phyloP scores from a whole-genome alignment of 2,797 vertebrate species.

The Salarias fasciatus region DNA sequence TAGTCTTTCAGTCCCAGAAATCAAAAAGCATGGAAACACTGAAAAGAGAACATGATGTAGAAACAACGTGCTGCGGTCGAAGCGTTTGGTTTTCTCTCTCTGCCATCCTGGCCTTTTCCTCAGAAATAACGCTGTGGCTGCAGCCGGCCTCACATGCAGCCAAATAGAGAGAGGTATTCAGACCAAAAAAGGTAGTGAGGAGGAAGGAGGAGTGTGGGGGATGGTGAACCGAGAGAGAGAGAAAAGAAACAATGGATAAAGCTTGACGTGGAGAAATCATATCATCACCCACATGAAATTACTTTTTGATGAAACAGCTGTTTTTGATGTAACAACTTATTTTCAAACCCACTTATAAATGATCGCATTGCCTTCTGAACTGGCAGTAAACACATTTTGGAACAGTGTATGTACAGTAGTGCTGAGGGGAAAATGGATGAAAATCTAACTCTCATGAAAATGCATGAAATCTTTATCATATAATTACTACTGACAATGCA shows the following conservation, averaged over 20 bases:
- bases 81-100: constrained; percentile 42
- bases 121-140: constrained; percentile 49
- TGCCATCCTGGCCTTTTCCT: constrained; percentile 60
- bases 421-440: too few relatives aligned
- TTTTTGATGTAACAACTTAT: constrained; percentile 20
- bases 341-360: too few relatives aligned
- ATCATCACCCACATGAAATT: constrained; percentile 33
- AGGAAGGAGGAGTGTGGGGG: constrained; percentile 30
- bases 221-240: background rate
- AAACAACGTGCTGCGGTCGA: constrained; percentile 21
- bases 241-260: constrained; percentile 10
- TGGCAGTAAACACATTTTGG: too few relatives aligned
- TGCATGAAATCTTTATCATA: too few relatives aligned
- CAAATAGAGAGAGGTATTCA: constrained; percentile 53
- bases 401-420: too few relatives aligned
- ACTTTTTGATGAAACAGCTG: constrained; percentile 26
- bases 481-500: too few relatives aligned
- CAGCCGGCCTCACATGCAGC: constrained; percentile 47
- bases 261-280: constrained; percentile 21
- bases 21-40: constrained; percentile 5
- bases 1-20: background rate
- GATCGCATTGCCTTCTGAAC: too few relatives aligned
- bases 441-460: background rate
- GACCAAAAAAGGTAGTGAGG: constrained; percentile 69
- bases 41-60: constrained; percentile 13